Evolutionary conservation across 2,113 vertebrate genomes (phyloP).

Genomic region (Passer montanus): DNA sequence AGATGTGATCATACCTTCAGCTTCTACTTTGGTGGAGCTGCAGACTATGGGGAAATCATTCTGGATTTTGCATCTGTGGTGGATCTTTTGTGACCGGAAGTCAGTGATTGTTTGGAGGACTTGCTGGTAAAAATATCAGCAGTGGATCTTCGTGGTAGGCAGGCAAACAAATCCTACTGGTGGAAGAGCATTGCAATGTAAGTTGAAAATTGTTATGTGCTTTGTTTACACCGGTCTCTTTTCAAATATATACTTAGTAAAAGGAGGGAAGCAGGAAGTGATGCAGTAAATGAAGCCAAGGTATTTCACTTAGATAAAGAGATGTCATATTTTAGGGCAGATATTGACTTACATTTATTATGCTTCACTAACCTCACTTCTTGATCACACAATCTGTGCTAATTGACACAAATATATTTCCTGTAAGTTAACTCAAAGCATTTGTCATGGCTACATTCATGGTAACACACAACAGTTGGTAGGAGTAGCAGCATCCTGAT

Average conservation of each 20-base stretch:
- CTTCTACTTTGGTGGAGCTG: background rate
- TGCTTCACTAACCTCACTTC: background rate
- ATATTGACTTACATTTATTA: background rate
- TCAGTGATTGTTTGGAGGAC: background rate
- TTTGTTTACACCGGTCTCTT: background rate
- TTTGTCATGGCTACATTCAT: conserved; percentile 1
- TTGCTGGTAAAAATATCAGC: background rate
- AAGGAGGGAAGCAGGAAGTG: background rate
- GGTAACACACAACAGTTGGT: background rate
- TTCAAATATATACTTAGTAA: background rate
- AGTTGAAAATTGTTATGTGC: background rate
- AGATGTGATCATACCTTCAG: background rate
- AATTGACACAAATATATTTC: background rate
- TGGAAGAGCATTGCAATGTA: background rate
- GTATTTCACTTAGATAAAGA: background rate
- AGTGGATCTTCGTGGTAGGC: background rate
- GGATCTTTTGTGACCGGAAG: background rate
- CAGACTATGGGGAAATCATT: background rate
- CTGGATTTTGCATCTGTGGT: background rate
- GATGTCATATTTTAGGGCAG: background rate
- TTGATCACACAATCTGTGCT: background rate
- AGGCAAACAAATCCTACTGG: background rate
- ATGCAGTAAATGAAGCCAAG: background rate
- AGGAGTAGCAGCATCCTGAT: conserved; percentile 25
- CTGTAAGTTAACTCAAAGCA: background rate